Percentiles rank a stretch among this genome's conserved stretches.
Conservation (phyloP, 2,888 invertebrate species). For the Eulithis testata region DNA sequence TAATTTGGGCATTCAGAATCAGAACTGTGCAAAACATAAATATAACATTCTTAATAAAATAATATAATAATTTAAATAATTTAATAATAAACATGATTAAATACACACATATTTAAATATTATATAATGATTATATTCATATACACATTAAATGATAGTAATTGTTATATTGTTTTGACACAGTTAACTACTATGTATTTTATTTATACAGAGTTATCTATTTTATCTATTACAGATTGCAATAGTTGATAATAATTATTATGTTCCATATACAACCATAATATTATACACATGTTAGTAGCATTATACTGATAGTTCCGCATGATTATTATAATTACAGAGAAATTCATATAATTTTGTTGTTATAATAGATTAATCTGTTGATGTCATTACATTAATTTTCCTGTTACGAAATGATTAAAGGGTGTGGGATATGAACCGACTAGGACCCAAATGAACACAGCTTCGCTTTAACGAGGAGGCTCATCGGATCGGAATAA, state of each 20-base stretch:
- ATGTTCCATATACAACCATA: slow-evolving; percentile 65
- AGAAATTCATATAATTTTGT: slow-evolving; percentile 69
- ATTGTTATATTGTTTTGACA: slow-evolving; percentile 79
- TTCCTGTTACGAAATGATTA: slow-evolving; percentile 56
- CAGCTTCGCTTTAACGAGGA: slow-evolving; percentile 70
- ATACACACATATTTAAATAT: slow-evolving; percentile 11
- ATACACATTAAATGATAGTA: slow-evolving; percentile 76
- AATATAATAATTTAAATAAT: too few relatives aligned
- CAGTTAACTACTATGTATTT: slow-evolving; percentile 61
- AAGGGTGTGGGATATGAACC: slow-evolving; percentile 69
- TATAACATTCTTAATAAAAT: background rate
- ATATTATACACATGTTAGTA: slow-evolving; percentile 73
- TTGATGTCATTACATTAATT: slow-evolving; percentile 64
- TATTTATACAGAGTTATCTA: slow-evolving; percentile 60
- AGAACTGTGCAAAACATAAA: background rate
- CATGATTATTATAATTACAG: slow-evolving; percentile 64
- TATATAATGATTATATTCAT: slow-evolving; percentile 61
- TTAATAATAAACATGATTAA: slow-evolving; percentile 2
- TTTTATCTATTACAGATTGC: slow-evolving; percentile 57
- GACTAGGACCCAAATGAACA: slow-evolving; percentile 60
- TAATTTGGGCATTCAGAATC: background rate
- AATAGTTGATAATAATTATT: slow-evolving; percentile 66
- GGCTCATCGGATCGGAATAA: slow-evolving; percentile 70
- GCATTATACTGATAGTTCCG: slow-evolving; percentile 57
- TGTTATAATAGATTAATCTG: slow-evolving; percentile 80